Conservation (phyloP, 2,113 vertebrate genomes). For the Spermophilus dauricus region DNA sequence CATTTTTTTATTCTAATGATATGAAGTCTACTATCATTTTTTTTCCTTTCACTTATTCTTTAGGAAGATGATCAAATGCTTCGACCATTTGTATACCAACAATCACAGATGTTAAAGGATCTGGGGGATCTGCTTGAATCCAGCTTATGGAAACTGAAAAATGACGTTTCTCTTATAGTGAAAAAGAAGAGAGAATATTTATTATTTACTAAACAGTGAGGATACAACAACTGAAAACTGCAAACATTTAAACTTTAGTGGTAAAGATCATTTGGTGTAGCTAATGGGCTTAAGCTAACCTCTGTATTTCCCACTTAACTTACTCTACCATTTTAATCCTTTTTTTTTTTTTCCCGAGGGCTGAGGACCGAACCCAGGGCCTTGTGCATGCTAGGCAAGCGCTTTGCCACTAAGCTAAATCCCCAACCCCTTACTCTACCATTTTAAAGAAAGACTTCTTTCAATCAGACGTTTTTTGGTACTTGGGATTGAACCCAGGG, state of each 20-base stretch:
- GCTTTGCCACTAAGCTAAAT: too few relatives aligned
- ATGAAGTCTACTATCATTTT: not conserved
- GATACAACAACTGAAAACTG: not conserved
- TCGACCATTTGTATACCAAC: constrained; percentile 90
- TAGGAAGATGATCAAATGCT: constrained; percentile 92
- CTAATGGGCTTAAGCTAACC: not conserved
- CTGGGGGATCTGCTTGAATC: constrained; percentile 92
- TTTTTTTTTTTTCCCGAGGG: too few relatives aligned
- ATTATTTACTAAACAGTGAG: not conserved
- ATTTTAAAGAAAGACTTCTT: not conserved
- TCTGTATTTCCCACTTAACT: not conserved
- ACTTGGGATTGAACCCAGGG: too few relatives aligned
- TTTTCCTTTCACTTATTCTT: constrained; percentile 11
- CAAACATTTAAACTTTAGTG: not conserved
- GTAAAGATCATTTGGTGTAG: not conserved
- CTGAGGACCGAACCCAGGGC: too few relatives aligned
- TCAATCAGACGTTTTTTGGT: not conserved
- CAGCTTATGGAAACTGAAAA: constrained; percentile 91
- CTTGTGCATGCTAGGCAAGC: too few relatives aligned
- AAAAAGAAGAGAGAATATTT: constrained; percentile 91
- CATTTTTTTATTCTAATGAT: not conserved
- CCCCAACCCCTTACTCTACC: too few relatives aligned
- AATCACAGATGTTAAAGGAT: constrained; percentile 89
- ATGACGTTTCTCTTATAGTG: constrained; percentile 92
- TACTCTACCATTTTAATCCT: not conserved